These are phyloP conservation scores for Rhyacichthys aspro DNA, from an alignment of 2,797 vertebrate species.

Conservation along the genomic window DNA sequence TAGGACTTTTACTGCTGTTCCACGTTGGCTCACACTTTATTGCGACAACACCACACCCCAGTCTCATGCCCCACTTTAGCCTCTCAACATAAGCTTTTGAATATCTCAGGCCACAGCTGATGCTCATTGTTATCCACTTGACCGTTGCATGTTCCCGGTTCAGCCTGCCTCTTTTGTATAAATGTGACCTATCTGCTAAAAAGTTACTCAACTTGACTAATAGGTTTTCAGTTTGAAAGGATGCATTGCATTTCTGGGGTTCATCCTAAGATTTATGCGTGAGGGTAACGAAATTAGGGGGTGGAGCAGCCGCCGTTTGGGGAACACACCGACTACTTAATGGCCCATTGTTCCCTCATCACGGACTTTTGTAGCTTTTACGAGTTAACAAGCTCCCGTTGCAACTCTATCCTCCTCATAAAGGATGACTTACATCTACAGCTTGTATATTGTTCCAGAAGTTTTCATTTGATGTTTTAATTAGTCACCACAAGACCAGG, in stretches of 20 bases:
- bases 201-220: slow-evolving; percentile 75
- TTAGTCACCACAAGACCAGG: background rate
- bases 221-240: slow-evolving; percentile 51
- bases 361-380: slow-evolving; percentile 62
- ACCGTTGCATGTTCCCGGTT: slow-evolving; percentile 48
- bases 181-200: slow-evolving; percentile 52
- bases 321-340: slow-evolving; percentile 71
- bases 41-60: slow-evolving; percentile 16
- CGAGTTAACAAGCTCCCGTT: slow-evolving; percentile 63
- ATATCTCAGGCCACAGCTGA: slow-evolving; percentile 8
- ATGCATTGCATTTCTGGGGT: slow-evolving; percentile 42
- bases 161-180: slow-evolving; percentile 59
- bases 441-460: background rate
- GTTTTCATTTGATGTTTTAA: slow-evolving; percentile 6
- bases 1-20: slow-evolving; percentile 59
- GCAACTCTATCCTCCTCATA: slow-evolving; percentile 41
- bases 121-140: slow-evolving; percentile 37
- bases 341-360: slow-evolving; percentile 80
- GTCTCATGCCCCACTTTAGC: slow-evolving; percentile 10
- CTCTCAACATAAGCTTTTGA: slow-evolving; percentile 7
- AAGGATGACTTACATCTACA: slow-evolving; percentile 30
- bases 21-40: slow-evolving; percentile 6
- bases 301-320: slow-evolving; percentile 68
- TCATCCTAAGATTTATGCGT: slow-evolving; percentile 71
- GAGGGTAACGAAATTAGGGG: slow-evolving; percentile 67